A percentile compares a stretch with the other conserved stretches of the same genome.
These are phyloP conservation scores for Drosophila melanogaster DNA, from an alignment of 1,140 invertebrate species.

Conservation along the genomic window DNA sequence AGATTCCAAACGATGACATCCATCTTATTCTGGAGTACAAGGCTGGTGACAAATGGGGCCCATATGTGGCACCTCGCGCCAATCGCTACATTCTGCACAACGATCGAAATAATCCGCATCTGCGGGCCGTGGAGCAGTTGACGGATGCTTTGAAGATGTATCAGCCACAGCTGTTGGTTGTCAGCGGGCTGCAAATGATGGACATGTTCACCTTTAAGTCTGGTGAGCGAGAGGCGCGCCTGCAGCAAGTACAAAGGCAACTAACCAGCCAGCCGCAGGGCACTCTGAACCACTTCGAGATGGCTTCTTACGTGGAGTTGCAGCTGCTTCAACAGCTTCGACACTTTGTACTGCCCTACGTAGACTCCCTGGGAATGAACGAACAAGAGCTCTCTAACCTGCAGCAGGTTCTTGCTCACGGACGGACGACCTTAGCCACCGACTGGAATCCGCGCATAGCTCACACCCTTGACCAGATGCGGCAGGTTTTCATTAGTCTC, in stretches of 20 bases:
- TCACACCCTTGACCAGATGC: conserved; percentile 93
- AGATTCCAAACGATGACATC: conserved; percentile 90
- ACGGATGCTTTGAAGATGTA: conserved; percentile 87
- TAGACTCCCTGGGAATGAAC: conserved; percentile 96
- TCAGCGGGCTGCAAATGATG: conserved; percentile 96
- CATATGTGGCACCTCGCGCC: conserved; percentile 90
- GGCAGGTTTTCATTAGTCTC: conserved; percentile 88
- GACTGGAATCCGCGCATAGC: conserved; percentile 93
- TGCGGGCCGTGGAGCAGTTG: conserved; percentile 91
- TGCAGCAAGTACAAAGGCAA: conserved; percentile 89
- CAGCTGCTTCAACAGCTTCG: conserved; percentile 89
- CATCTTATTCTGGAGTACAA: conserved; percentile 94
- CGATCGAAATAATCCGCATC: conserved; percentile 91
- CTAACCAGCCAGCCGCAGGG: conserved; percentile 87
- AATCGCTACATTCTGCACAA: conserved; percentile 95
- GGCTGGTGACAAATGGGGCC: conserved; percentile 91
- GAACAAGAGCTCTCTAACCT: conserved; percentile 94
- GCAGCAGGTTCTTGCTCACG: conserved; percentile 88
- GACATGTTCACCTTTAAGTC: conserved; percentile 92
- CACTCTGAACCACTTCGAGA: conserved; percentile 93
- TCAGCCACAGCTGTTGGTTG: conserved; percentile 90
- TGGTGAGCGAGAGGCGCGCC: conserved; percentile 87
- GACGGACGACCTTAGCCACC: conserved; percentile 90
- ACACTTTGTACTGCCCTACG: conserved; percentile 89
- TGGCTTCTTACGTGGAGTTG: conserved; percentile 93